Conservation (phyloP, 2,797 vertebrate genomes). For the Neosalanx taihuensis region DNA sequence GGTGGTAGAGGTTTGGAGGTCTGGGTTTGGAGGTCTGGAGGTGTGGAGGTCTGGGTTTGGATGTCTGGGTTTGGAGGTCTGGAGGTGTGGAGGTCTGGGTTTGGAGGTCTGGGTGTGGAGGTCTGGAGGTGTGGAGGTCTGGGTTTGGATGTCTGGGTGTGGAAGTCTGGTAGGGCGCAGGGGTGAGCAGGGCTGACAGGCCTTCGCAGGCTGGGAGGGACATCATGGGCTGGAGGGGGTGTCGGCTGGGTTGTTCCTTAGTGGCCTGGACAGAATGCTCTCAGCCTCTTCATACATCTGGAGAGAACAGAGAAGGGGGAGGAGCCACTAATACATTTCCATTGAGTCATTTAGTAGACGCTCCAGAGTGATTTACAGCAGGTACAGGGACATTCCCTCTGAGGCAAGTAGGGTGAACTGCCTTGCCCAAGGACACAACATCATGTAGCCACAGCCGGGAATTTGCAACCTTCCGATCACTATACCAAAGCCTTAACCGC, state of each 20-base stretch:
- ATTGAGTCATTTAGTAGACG: too few relatives aligned
- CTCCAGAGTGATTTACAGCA: too few relatives aligned
- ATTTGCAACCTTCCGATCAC: too few relatives aligned
- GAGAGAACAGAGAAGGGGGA: neutral
- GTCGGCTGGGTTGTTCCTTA: conserved; percentile 62
- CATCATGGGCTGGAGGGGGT: conserved; percentile 61
- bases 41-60: neutral
- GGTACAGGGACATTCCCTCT: too few relatives aligned
- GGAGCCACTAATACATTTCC: neutral
- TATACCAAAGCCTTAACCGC: too few relatives aligned
- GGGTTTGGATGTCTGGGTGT: neutral
- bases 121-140: neutral
- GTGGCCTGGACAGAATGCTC: conserved; percentile 72
- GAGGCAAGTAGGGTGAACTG: too few relatives aligned
- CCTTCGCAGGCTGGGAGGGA: neutral
- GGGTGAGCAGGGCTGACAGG: neutral
- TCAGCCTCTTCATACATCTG: conserved; percentile 89
- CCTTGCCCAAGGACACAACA: too few relatives aligned
- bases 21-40: too few relatives aligned
- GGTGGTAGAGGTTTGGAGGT: too few relatives aligned
- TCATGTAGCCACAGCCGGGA: too few relatives aligned
- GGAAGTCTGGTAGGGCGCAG: neutral
- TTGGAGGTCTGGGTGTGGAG: neutral
- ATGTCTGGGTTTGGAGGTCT: too few relatives aligned
- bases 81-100: neutral